Conservation (phyloP, 2,797 vertebrate genomes). For the Dendrocincla fuliginosa region DNA sequence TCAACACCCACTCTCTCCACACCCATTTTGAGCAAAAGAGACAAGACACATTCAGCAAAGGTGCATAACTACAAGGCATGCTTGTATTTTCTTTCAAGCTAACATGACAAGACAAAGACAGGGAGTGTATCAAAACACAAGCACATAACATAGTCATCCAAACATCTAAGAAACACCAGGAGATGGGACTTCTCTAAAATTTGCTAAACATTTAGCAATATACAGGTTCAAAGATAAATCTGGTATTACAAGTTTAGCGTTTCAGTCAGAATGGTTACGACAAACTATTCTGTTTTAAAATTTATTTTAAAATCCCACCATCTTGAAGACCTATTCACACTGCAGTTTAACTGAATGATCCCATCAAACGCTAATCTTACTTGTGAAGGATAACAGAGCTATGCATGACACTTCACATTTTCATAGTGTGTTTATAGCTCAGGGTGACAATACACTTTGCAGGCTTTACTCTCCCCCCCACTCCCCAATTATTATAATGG, state of each 20-base stretch:
- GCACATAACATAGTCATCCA: background rate
- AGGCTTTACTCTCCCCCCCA: rapidly evolving
- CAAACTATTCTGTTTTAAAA: background rate
- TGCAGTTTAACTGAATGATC: background rate
- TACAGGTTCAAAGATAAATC: background rate
- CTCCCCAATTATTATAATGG: background rate
- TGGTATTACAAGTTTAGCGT: background rate
- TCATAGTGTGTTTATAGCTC: background rate
- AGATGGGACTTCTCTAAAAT: background rate
- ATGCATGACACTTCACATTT: background rate
- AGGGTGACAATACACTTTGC: background rate
- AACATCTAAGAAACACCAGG: background rate
- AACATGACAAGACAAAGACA: background rate
- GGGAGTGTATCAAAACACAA: background rate
- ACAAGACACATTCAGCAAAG: background rate
- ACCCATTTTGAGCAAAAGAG: background rate
- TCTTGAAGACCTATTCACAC: background rate
- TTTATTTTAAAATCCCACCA: background rate
- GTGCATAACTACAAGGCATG: background rate
- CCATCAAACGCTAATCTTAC: background rate
- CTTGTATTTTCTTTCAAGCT: background rate
- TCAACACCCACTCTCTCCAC: background rate
- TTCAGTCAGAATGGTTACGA: background rate
- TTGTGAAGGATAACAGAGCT: background rate
- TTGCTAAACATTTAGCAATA: background rate